Base-by-base conservation (phyloP, 2,888 invertebrate genomes). In the Apodemia mormo region DNA sequence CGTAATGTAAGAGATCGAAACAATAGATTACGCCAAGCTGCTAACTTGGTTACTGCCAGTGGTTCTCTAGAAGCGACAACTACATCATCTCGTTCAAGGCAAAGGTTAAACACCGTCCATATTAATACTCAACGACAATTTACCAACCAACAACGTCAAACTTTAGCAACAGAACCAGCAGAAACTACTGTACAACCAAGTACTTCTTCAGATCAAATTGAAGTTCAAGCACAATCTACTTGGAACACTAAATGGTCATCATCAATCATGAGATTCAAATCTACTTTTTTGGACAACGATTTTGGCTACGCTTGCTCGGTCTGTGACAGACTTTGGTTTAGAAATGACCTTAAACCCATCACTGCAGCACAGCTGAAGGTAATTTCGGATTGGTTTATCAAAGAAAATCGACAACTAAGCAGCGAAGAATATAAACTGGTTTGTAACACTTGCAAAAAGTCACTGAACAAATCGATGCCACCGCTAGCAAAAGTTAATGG, bases 301-400 rank as follows among this genome's bases (percentile, higher is more conserved):
- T 84, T 82, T 80, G 82, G 82, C 75, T 30, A 82, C 70, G 74
- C 79, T 77, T 84, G 82, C 33, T 78, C 79, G 9, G 78, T 85
- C 71, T 85, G 83, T 71, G 85, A 85, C 76, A 70, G 84, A 80
- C 68, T 85, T 37, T 85, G 84, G 83, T 85, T 80, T 66, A 81
- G 74, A 70, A 82, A 83, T 8, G 84, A 85, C 75, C 78, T 84
- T 3, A 83, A 84, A 80, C 9, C 52, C 78, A 81, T 80, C 79
- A 81, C 80, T 81, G 80, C 78, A 0, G 73, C 73, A 79, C 80
- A 83, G 43, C 77, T 82, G 58, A 0, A 81, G 77, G 80, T 83
- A 0, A 81, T 81, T 0, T 80, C 80, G 76, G 77, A 81, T 70
- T 76, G 78, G 77, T 76, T 71, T 65, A 68, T 75, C 64, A 76